Conservation (phyloP, 2,888 invertebrate genomes). For the Podotricha telesiphe region DNA sequence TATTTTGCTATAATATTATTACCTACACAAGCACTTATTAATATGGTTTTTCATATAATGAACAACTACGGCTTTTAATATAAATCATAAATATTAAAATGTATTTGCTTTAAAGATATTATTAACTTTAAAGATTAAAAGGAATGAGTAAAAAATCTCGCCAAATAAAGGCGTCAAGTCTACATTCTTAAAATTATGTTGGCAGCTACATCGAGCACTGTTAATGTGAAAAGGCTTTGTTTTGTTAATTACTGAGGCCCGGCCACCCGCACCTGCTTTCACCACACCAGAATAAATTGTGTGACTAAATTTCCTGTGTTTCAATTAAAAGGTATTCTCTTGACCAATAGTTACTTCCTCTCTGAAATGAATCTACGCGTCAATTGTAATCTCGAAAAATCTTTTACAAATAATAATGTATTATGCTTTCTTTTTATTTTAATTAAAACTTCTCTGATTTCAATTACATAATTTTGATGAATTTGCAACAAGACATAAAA, state of each 20-base stretch:
- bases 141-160: conserved; percentile 22
- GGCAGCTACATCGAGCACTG: conserved; percentile 66
- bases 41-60: too few relatives aligned
- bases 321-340: conserved; percentile 64
- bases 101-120: not conserved
- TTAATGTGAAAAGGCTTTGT: conserved; percentile 73
- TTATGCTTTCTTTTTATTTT: conserved; percentile 4
- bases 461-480: not conserved
- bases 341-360: conserved; percentile 34
- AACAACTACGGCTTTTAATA: too few relatives aligned
- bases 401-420: conserved; percentile 8
- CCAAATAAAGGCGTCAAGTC: conserved; percentile 33
- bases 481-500: not conserved
- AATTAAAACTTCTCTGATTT: conserved; percentile 5
- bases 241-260: conserved; percentile 74
- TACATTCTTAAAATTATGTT: conserved; percentile 40
- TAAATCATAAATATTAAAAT: too few relatives aligned
- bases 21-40: too few relatives aligned
- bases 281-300: conserved; percentile 69
- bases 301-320: conserved; percentile 67
- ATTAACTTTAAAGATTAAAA: conserved; percentile 27
- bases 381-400: conserved; percentile 12
- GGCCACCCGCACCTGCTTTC: conserved; percentile 67
- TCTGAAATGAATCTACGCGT: conserved; percentile 24
- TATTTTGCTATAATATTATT: too few relatives aligned